These are phyloP conservation scores for Macroteleia sp. DNA, from an alignment of 2,888 invertebrate genomes.

Conservation along the genomic window DNA sequence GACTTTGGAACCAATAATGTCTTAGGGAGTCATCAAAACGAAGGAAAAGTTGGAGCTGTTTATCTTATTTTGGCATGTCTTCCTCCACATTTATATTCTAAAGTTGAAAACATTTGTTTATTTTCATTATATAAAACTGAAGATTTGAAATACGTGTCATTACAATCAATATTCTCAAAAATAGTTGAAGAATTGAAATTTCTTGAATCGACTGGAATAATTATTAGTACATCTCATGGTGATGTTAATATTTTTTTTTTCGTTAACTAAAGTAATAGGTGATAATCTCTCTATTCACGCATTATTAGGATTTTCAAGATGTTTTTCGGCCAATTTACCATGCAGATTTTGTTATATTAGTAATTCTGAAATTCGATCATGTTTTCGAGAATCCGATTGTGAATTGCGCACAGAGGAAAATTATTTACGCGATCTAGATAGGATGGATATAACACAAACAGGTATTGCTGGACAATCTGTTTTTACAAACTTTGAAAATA, in stretches of 20 bases:
- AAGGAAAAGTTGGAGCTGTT: constrained; percentile 18
- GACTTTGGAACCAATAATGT: constrained; percentile 26
- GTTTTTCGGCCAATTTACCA: constrained; percentile 21
- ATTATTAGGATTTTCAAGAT: constrained; percentile 30
- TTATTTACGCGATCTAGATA: no score
- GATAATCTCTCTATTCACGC: constrained; percentile 28
- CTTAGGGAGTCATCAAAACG: constrained; percentile 9
- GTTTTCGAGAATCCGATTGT: no score
- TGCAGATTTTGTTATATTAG: constrained; percentile 34
- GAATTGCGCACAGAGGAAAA: no score
- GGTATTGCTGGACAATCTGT: no score
- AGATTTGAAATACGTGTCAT: constrained; percentile 12
- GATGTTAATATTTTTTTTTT: constrained; percentile 7
- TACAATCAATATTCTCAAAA: constrained; percentile 10
- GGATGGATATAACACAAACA: no score
- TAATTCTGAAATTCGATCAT: constrained; percentile 9
- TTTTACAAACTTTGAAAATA: no score
- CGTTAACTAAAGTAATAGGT: constrained; percentile 18
- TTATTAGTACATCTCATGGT: not conserved
- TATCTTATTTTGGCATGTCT: constrained; percentile 12
- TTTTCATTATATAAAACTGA: constrained; percentile 17
- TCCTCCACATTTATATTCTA: constrained; percentile 31
- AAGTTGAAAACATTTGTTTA: constrained; percentile 33
- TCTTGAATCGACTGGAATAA: constrained; percentile 14
- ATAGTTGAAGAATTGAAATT: constrained; percentile 9